These are phyloP conservation scores for Eugnorisma glareosa DNA, from an alignment of 2,888 invertebrate genomes.

Conservation along the genomic window DNA sequence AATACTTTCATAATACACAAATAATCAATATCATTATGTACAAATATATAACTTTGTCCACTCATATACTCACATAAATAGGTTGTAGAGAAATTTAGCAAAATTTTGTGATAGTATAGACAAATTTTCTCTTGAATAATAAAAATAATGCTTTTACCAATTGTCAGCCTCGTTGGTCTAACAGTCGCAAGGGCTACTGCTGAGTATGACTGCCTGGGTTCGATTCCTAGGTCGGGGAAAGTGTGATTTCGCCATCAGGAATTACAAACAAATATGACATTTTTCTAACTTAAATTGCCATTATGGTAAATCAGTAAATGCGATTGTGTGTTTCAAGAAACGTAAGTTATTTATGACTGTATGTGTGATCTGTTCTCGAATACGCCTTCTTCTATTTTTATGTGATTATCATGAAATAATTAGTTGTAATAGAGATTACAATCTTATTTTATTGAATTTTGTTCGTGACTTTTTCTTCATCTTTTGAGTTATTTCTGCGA, in stretches of 20 bases:
- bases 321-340: not conserved
- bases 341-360: not conserved
- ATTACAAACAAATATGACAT: too few species aligned
- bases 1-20: not conserved
- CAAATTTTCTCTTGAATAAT: constrained; percentile 7
- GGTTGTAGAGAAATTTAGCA: constrained; percentile 4
- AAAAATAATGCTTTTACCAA: not conserved
- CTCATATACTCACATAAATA: not conserved
- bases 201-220: not conserved
- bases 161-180: not conserved
- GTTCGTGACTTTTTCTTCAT: not conserved
- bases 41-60: constrained; percentile 5
- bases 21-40: constrained; percentile 1
- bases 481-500: not conserved
- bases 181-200: not conserved
- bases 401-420: not conserved
- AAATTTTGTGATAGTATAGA: not conserved
- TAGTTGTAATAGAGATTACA: constrained; percentile 4
- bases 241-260: not conserved
- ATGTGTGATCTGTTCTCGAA: constrained; percentile 2
- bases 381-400: not conserved
- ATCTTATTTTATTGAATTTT: constrained; percentile 6
- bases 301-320: too few species aligned
- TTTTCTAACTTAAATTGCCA: too few species aligned
- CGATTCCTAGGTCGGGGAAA: not conserved